phyloP scores from a whole-genome alignment of 2,113 vertebrate genomes.

The Garra rufa region DNA sequence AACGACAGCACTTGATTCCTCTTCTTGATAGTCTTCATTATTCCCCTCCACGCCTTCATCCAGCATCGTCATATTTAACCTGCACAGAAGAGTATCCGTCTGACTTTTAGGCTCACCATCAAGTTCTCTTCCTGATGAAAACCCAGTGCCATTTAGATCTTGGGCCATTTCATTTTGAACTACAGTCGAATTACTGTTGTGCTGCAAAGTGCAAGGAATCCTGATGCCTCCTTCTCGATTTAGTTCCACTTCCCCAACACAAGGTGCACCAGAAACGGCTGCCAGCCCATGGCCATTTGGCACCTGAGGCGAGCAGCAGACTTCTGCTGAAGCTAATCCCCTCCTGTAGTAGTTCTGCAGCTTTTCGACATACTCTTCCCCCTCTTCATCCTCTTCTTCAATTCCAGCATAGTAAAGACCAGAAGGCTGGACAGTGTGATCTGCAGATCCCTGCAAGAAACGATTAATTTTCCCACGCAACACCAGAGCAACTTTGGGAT shows the following conservation, averaged over 20 bases:
- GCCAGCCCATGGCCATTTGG: slow-evolving; percentile 63
- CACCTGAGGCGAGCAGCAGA: slow-evolving; percentile 58
- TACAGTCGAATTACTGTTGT: slow-evolving; percentile 60
- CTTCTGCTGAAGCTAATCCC: slow-evolving; percentile 54
- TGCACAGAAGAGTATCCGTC: slow-evolving; percentile 67
- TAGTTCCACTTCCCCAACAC: slow-evolving; percentile 77
- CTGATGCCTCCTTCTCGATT: slow-evolving; percentile 80
- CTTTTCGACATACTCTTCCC: slow-evolving; percentile 56
- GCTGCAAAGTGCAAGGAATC: slow-evolving; percentile 78
- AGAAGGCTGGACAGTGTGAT: slow-evolving; percentile 74
- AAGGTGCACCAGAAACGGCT: slow-evolving; percentile 63
- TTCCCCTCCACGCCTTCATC: slow-evolving; percentile 67
- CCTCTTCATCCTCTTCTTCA: slow-evolving; percentile 72
- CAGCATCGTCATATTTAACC: slow-evolving; percentile 63
- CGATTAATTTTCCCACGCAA: slow-evolving; percentile 87
- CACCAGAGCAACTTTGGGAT: slow-evolving; percentile 77
- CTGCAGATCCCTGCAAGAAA: slow-evolving; percentile 82
- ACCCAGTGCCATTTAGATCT: slow-evolving; percentile 62
- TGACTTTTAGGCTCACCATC: not conserved
- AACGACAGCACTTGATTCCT: slow-evolving; percentile 80
- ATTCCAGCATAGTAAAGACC: slow-evolving; percentile 77
- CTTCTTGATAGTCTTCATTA: slow-evolving; percentile 67
- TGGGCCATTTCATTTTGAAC: slow-evolving; percentile 64
- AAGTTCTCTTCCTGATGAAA: slow-evolving; percentile 33
- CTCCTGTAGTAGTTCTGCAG: slow-evolving; percentile 55